Conservation (phyloP, 2,113 vertebrate genomes). For the Mastomys natalensis region DNA sequence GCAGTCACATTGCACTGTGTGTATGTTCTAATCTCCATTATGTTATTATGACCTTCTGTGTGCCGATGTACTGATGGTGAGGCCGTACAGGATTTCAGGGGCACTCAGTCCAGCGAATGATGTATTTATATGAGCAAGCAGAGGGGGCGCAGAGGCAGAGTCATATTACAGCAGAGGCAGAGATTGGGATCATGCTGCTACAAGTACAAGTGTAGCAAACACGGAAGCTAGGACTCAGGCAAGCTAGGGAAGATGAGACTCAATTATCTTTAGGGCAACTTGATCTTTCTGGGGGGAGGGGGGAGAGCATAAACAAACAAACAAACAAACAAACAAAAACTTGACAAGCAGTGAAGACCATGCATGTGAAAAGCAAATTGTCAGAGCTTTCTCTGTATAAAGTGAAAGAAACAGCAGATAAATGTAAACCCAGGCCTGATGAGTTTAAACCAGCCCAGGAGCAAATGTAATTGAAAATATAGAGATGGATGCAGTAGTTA, state of each 20-base stretch:
- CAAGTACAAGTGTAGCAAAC: neutral
- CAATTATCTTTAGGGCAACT: neutral
- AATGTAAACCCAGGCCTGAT: neutral
- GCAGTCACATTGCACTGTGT: neutral
- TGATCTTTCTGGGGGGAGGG: neutral
- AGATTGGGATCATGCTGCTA: neutral
- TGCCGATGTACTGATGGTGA: neutral
- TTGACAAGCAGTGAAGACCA: neutral
- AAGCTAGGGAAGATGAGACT: too few relatives aligned
- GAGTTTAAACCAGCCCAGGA: neutral
- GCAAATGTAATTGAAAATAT: neutral
- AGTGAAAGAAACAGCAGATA: neutral
- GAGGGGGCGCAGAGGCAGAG: neutral
- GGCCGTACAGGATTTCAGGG: neutral
- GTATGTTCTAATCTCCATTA: neutral
- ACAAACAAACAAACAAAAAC: neutral
- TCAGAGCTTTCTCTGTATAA: neutral
- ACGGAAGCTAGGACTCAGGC: neutral
- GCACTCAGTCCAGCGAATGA: neutral
- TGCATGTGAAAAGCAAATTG: neutral
- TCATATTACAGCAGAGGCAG: neutral
- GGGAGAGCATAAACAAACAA: neutral
- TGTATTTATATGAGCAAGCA: neutral
- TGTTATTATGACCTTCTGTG: conserved; percentile 4
- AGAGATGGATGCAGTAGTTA: neutral